A percentile compares a stretch with the other conserved stretches of the same genome.
Evolutionary conservation across 37 sponge, comb jelly and placozoan species (phyloP).

Genomic region (Mnemiopsis leidyi): DNA sequence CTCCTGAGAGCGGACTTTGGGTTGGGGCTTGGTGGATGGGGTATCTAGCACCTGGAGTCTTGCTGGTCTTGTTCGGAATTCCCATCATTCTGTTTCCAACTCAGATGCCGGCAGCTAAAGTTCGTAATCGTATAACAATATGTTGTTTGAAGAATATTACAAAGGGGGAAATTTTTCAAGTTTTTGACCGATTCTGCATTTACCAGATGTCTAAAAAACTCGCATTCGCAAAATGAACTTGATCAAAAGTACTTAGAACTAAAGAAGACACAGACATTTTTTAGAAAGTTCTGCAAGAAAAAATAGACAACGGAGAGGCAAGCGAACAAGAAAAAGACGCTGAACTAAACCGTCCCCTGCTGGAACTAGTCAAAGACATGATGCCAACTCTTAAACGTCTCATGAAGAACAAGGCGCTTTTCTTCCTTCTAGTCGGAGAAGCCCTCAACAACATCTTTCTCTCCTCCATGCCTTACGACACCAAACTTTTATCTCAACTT

Average conservation of each 20-base stretch:
- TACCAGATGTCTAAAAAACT: too few species aligned
- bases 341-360: neutral
- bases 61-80: neutral
- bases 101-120: constrained; percentile 45
- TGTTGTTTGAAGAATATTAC: too few species aligned
- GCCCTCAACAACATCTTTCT: constrained; percentile 27
- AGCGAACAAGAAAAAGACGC: constrained; percentile 3
- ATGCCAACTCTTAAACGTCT: neutral
- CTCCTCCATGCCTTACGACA: constrained; percentile 27
- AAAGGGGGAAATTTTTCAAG: too few species aligned
- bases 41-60: constrained; percentile 28
- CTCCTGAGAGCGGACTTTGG: neutral
- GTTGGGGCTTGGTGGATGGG: constrained; percentile 66
- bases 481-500: neutral
- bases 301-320: constrained; percentile 7
- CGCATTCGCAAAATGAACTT: too few species aligned
- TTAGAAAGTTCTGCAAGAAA: neutral
- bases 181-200: too few species aligned
- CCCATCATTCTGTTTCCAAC: constrained; percentile 41
- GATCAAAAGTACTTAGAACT: neutral
- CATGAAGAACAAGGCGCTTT: neutral
- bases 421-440: neutral
- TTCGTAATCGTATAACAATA: neutral
- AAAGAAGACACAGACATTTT: neutral
- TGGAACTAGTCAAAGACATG: neutral